Evolutionary conservation across 1,140 invertebrate species (phyloP), one percentile per base, ranked within the genome.

Genomic region (Meteorus sp.): DNA sequence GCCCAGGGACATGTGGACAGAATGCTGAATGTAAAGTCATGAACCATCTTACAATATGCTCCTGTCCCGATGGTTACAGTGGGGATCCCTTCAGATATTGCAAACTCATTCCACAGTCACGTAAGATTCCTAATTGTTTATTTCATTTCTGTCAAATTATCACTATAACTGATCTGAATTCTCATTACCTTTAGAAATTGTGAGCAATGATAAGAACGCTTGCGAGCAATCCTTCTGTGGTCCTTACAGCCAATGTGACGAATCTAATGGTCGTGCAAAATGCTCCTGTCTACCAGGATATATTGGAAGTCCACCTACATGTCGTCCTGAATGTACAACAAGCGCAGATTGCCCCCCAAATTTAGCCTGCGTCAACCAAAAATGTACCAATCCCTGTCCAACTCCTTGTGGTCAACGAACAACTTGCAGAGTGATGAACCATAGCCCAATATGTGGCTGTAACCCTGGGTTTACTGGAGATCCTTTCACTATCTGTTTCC

Each of bases 1-100:
- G 91, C 69, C 85, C 84, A 0, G 87, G 88, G 15, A 85, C 85
- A 31, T 92, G 90, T 72, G 89, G 87, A 43, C 77, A 82, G 25
- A 89, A 91, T 67, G 90, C 86, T 1, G 83, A 88, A 61, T 92
- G 90, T 68, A 82, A 84, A 70, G 88, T 89, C 4, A 78, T 89
- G 27, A 29, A 29, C 27, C 27, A 29, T 29, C 27, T 5, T 5
- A 29, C 27, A 29, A 29, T 5, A 29, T 29, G 9, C 27, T 82
- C 79, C 19, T 29, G 9, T 5, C 4, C 27, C 27, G 9, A 29
- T 60, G 84, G 27, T 29, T 4, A 29, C 4, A 29, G 27, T 5
- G 9, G 4, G 4, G 9, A 29, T 29, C 9, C 27, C 9, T 29
- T 29, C 9, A 29, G 27, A 5, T 9, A 29, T 5, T 29, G 27